Evolutionary conservation across 2,888 invertebrate genomes (phyloP).

Genomic region (Erannis defoliaria): DNA sequence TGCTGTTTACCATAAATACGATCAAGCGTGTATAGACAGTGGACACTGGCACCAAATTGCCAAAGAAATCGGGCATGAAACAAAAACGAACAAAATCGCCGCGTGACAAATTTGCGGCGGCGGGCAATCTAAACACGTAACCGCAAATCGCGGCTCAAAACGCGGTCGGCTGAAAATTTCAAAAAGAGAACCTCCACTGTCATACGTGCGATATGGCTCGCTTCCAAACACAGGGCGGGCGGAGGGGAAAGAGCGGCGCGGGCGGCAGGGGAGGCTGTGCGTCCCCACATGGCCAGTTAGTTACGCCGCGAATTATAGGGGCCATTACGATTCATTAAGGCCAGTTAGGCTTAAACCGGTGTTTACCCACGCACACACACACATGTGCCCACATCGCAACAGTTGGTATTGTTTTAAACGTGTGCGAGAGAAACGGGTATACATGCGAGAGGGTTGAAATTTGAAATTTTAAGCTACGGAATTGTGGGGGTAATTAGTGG

Average conservation of each 20-base stretch:
- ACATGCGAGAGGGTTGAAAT: conserved; percentile 66
- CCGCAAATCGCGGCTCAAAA: conserved; percentile 73
- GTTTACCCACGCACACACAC: conserved; percentile 83
- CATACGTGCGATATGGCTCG: conserved; percentile 83
- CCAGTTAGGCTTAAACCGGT: conserved; percentile 87
- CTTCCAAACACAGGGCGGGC: conserved; percentile 69
- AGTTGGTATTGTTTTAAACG: conserved; percentile 73
- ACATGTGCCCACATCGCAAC: conserved; percentile 66
- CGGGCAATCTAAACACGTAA: conserved; percentile 75
- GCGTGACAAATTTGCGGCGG: conserved; percentile 63
- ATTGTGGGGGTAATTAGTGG: conserved; percentile 81
- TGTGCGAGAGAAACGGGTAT: conserved; percentile 62
- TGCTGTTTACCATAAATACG: background rate
- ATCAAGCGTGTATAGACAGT: background rate
- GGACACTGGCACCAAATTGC: conserved; percentile 11
- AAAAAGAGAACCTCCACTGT: conserved; percentile 81
- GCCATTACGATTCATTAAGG: conserved; percentile 88
- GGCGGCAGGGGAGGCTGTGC: conserved; percentile 47
- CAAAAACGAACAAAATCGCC: conserved; percentile 45
- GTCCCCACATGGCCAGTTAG: conserved; percentile 86
- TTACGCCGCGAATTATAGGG: conserved; percentile 88
- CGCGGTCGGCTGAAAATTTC: conserved; percentile 76
- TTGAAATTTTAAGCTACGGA: conserved; percentile 77
- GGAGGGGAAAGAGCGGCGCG: conserved; percentile 38
- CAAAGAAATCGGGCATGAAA: conserved; percentile 41